These are phyloP conservation scores for Ernsta delagoae DNA, from an alignment of 2,888 invertebrate species.

Conservation along the genomic window DNA sequence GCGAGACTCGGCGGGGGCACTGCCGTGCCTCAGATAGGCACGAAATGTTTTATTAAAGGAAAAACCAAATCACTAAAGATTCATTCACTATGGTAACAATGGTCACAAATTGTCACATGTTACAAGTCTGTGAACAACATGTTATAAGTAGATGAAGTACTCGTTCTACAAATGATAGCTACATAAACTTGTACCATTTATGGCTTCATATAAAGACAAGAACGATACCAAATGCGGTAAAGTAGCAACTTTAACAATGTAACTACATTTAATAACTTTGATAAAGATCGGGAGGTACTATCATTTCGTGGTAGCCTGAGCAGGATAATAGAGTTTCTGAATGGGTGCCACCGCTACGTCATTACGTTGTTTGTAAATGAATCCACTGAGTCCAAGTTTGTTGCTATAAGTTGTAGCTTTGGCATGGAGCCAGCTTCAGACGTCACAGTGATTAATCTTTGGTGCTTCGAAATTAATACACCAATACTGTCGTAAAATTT, in stretches of 20 bases:
- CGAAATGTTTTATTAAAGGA: too few species aligned
- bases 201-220: conserved; percentile 3
- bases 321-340: conserved; percentile 17
- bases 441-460: conserved; percentile 9
- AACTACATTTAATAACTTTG: conserved; percentile 8
- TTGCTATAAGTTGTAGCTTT: conserved; percentile 12
- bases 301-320: too few species aligned
- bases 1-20: too few species aligned
- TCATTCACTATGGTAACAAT: not conserved
- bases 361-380: conserved; percentile 20
- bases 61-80: not conserved
- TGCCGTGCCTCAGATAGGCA: too few species aligned
- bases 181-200: not conserved
- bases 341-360: too few species aligned
- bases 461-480: conserved; percentile 14
- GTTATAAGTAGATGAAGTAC: not conserved
- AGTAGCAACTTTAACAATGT: conserved; percentile 11
- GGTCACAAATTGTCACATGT: too few species aligned
- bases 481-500: conserved; percentile 17
- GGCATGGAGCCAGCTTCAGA: conserved; percentile 13
- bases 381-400: conserved; percentile 9
- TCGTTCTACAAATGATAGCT: conserved; percentile 11
- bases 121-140: not conserved
- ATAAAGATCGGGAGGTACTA: conserved; percentile 12
- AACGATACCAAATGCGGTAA: conserved; percentile 17